Percentiles rank a stretch among this genome's conserved stretches.
phyloP scores from a whole-genome alignment of 2,888 invertebrate genomes.

The Amblyjoppa fuscipennis region DNA sequence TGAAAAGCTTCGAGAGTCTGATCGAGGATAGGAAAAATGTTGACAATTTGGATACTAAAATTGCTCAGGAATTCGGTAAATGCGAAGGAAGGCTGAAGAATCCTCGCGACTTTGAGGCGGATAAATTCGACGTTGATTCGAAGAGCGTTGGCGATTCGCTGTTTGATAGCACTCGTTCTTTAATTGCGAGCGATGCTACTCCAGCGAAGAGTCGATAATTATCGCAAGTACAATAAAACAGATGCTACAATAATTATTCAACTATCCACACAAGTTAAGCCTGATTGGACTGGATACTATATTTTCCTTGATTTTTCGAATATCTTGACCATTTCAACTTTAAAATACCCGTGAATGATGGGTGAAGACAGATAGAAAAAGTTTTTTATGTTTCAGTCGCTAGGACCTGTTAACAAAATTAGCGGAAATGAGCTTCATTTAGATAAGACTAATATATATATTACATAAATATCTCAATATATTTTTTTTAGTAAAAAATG shows the following conservation, averaged over 20 bases:
- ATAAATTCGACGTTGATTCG: conserved; percentile 56
- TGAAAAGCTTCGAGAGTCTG: not conserved
- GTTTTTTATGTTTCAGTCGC: not conserved
- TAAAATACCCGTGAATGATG: not conserved
- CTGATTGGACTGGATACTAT: too few relatives aligned
- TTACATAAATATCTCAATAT: conserved; percentile 16
- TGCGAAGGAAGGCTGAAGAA: conserved; percentile 25
- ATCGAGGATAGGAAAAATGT: not conserved
- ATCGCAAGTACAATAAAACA: not conserved
- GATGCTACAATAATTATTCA: not conserved
- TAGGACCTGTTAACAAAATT: not conserved
- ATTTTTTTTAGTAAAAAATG: not conserved
- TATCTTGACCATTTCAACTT: not conserved
- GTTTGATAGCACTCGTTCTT: conserved; percentile 17
- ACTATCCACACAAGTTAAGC: too few relatives aligned
- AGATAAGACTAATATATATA: not conserved
- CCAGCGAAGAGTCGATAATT: not conserved
- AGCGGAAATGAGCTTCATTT: not conserved
- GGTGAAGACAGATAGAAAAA: not conserved
- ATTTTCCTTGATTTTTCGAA: not conserved
- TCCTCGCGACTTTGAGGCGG: conserved; percentile 26
- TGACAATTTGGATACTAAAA: conserved; percentile 15
- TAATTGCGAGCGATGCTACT: not conserved
- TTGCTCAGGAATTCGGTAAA: conserved; percentile 22
- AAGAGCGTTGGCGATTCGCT: conserved; percentile 56